A percentile compares a stretch with the other conserved stretches of the same genome.
These are phyloP conservation scores for Crypturellus tataupa DNA, from an alignment of 2,797 vertebrate genomes.

Conservation along the genomic window DNA sequence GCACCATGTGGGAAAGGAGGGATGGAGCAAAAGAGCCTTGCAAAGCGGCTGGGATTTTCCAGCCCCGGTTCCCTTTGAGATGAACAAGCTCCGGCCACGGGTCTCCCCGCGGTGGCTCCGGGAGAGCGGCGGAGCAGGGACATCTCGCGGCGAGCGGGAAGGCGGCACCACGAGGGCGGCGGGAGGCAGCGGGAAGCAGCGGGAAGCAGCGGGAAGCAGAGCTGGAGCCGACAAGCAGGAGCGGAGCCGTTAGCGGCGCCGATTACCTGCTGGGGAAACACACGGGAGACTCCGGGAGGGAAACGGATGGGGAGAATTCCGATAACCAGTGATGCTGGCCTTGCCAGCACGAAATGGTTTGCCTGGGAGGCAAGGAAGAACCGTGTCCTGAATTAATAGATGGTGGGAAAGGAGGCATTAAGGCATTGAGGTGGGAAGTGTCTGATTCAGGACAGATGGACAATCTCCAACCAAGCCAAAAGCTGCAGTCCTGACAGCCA, in stretches of 20 bases:
- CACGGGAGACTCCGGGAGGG: neutral
- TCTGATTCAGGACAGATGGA: neutral
- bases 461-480: neutral
- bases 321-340: accelerated
- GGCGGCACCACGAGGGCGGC: neutral
- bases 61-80: neutral
- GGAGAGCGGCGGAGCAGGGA: constrained; percentile 36
- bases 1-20: neutral
- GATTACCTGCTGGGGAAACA: neutral
- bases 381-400: neutral
- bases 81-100: neutral
- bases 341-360: neutral
- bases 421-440: neutral
- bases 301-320: accelerated
- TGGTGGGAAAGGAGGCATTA: neutral
- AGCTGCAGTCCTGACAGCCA: neutral
- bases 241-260: neutral
- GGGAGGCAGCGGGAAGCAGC: too few species aligned
- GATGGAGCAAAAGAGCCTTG: neutral
- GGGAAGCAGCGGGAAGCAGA: too few species aligned
- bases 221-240: neutral
- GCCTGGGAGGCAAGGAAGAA: neutral
- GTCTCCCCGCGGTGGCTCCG: neutral
- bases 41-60: neutral
- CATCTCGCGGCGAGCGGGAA: constrained; percentile 22